Base-by-base conservation (phyloP, 2,113 vertebrate species). In the Hippocampus comes region DNA sequence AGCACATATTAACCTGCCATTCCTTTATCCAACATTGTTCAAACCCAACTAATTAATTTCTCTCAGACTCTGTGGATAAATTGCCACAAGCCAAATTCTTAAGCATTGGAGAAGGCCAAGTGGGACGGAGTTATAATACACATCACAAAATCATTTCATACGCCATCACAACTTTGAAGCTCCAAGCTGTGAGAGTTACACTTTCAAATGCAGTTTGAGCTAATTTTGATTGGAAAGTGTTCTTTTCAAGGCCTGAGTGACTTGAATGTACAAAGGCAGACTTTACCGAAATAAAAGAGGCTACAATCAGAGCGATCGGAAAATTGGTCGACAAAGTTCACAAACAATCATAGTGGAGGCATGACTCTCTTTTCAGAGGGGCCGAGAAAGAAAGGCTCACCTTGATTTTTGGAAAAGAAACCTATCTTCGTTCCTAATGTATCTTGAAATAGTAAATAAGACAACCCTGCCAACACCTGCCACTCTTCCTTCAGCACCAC, bases 401-500 rank as follows among this genome's bases (percentile, higher is more conserved):
- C 89, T 90, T 92, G 86, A 72, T 68, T 88, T 91, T 90, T 87
- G 87, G 87, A 38, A 38, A 38, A 34, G 90, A 78, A 74, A 81
- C 84, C 84, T 88, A 92, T 90, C 90, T 92, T 90, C 82, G 92
- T 90, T 90, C 91, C 90, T 89, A 89, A 92, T 91, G 89, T 84
- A 84, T 91, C 86, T 90, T 79, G 84, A 92, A 92, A 84, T 88
- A 85, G 88, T 92, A 91, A 92, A 92, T 89, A 92, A 89, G 86
- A 77, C 48, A 17, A 48, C 46, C 46, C 46, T 4, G 12, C 46
- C 14, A 14, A 49, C 17, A 49, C 17, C 48, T 15, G 14, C 14
- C 2, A 3, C 14, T 12, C 14, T 12, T 15, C 48, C 69, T 23
- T 25, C 11, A 56, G n/a, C 18, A 21, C 27, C 34, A 34, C 25